Evolutionary conservation across 2,797 vertebrate genomes (phyloP).

Genomic region (Paratrypauchen microcephalus): DNA sequence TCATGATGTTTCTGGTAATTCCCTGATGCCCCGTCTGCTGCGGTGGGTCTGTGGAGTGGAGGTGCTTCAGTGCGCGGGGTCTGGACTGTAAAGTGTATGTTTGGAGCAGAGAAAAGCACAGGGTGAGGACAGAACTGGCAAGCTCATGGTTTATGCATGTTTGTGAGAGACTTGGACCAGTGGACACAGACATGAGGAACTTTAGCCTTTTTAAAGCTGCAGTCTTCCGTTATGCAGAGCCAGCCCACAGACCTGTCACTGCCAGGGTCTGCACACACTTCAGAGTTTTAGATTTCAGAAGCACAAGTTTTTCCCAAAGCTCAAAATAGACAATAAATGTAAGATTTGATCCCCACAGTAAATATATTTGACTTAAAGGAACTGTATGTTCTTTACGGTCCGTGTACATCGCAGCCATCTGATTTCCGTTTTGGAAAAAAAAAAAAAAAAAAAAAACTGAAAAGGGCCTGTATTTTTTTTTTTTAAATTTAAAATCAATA

Average conservation of each 20-base stretch:
- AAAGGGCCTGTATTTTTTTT: no score
- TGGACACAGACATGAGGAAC: not conserved
- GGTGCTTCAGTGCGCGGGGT: not conserved
- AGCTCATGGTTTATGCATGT: slow-evolving; percentile 5
- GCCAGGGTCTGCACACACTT: not conserved
- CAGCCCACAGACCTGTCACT: not conserved
- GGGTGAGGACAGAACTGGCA: not conserved
- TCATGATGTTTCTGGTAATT: not conserved
- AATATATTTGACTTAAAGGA: no score
- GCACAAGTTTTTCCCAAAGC: not conserved
- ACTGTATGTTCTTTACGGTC: no score
- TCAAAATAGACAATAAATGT: not conserved
- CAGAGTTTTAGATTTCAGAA: not conserved
- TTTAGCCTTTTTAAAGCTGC: slow-evolving; percentile 2
- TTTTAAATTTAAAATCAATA: no score
- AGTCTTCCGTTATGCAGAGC: not conserved
- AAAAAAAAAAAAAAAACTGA: no score
- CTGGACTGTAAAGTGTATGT: not conserved
- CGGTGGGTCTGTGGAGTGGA: not conserved
- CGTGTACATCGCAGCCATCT: no score
- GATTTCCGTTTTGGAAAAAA: no score
- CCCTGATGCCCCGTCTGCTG: not conserved
- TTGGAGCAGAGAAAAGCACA: not conserved
- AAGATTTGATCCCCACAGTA: not conserved
- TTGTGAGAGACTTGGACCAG: not conserved